Base-by-base conservation (phyloP, 1,140 invertebrate species). In the Drosophila athabasca region DNA sequence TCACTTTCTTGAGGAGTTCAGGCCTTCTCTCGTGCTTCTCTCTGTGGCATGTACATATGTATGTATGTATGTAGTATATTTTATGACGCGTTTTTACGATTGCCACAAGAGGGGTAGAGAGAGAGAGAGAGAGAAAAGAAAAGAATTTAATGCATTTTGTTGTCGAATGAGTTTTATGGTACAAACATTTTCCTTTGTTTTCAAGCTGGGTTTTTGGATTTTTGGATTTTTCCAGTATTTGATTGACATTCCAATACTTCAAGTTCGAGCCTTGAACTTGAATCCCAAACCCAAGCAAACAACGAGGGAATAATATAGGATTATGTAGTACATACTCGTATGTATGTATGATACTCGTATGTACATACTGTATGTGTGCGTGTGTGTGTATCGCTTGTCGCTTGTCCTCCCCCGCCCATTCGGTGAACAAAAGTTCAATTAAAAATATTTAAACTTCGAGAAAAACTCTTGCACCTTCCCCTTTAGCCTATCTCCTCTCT, bases 391-490 rank as follows among this genome's bases (percentile, higher is more conserved):
- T 19, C 44, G 59, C 24, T 5, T 24, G 24, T 24, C 24, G 0
- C 24, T 5, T 31, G 74, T 61, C 57, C 17, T 17, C 71, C 22
- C 11, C 13, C n/a, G n/a, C 9, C 9, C 35, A 39, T 39, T 65
- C 73, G 70, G 76, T 48, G 77, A 73, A 82, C 77, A 82, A 85
- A 76, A 87, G 82, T 85, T 85, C 78, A 85, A 85, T 85, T 85
- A 85, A 87, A 85, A 87, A 78, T 87, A 85, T 85, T 87, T 87
- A 87, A 87, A 82, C 81, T 70, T 54, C 26, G 64, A 31, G 31
- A 17, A 6, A 61, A 61, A 43, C 6, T 62, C 44, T 26, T 62
- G 9, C 35, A 39, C 7, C 43, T 26, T 26, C 48, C 44, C 53
- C 54, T 57, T 64, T 41, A 2, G 8, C 29, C 31, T 6, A 29